Evolutionary conservation across 2,113 vertebrate genomes (phyloP), one percentile per base, ranked within the genome.

Genomic region (Pollimyrus isidori): DNA sequence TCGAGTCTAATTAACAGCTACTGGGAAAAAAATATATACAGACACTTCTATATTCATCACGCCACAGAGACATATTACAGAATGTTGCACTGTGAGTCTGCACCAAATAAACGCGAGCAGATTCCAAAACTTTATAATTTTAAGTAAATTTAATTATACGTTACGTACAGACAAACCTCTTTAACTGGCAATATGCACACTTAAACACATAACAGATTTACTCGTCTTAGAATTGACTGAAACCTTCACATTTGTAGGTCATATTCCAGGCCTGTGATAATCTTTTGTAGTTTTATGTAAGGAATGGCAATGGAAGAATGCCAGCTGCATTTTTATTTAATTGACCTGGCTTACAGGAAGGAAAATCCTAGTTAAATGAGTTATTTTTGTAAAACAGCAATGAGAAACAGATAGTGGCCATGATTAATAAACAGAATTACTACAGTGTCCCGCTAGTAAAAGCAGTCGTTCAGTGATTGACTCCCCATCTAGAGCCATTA

Each of bases 341-440:
- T 52, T 86, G 26, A 7, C 26, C 46, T 50, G 42, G 11, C 48
- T 86, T 30, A 53, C 17, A 87, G 19, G 15, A 82, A 45, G 73
- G 49, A 56, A 80, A 89, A 82, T 82, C 21, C 15, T 30, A 58
- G 10, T 62, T 26, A 62, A 15, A 17, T 15, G 7, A 58, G 53
- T 89, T 50, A 82, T 84, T 89, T 89, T 48, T 88, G 53, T 42
- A 48, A 89, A 56, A 82, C 39, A 48, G 50, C 76, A 45, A 23
- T 1, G 82, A 23, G 19, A 23, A 46, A 23, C 48, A 35, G 52
- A n/a, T 84, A 85, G 45, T 26, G n/a, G 21, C n/a, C 88, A 84
- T 89, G 39, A 84, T 58, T 89, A 85, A 76, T 56, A 80, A 65
- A 82, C 65, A n/a, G 80, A 62, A 89, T 30, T n/a, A 46, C 35